Evolutionary conservation across 2,113 vertebrate species (phyloP).

Genomic region (Protomyctophum bolini): DNA sequence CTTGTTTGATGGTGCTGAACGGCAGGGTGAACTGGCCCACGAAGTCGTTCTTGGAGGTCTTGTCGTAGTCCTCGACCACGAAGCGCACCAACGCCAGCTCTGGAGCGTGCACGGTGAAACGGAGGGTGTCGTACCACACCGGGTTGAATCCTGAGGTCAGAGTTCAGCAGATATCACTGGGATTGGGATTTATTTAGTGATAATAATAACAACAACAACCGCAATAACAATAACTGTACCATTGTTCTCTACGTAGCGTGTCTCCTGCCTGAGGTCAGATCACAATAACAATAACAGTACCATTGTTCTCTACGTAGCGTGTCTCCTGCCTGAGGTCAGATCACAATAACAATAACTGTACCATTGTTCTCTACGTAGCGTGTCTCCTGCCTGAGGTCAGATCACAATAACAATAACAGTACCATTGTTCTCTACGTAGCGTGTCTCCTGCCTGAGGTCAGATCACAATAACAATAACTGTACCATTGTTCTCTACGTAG

Average conservation of each 20-base stretch:
- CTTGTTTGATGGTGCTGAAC: conserved; percentile 58
- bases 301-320: conserved; percentile 92
- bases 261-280: conserved; percentile 90
- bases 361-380: too few species aligned
- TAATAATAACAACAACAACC: too few species aligned
- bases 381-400: too few species aligned
- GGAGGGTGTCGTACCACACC: conserved; percentile 86
- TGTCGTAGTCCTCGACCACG: conserved; percentile 93
- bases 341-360: too few species aligned
- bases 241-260: conserved; percentile 92
- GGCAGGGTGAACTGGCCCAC: conserved; percentile 92
- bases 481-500: conserved; percentile 94
- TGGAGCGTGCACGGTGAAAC: conserved; percentile 85
- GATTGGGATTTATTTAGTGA: too few species aligned
- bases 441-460: conserved; percentile 90
- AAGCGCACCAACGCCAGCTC: conserved; percentile 91
- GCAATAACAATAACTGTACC: too few species aligned
- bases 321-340: conserved; percentile 91
- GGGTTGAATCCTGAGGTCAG: conserved; percentile 89
- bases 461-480: conserved; percentile 25
- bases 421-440: conserved; percentile 92
- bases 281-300: conserved; percentile 75
- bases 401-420: too few species aligned
- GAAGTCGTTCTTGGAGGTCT: conserved; percentile 90
- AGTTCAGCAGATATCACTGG: too few species aligned